A percentile compares a stretch with the other conserved stretches of the same genome.
These are phyloP conservation scores for Calyptommatus sinebrachiatus DNA, from an alignment of 2,113 vertebrate species.

Conservation along the genomic window DNA sequence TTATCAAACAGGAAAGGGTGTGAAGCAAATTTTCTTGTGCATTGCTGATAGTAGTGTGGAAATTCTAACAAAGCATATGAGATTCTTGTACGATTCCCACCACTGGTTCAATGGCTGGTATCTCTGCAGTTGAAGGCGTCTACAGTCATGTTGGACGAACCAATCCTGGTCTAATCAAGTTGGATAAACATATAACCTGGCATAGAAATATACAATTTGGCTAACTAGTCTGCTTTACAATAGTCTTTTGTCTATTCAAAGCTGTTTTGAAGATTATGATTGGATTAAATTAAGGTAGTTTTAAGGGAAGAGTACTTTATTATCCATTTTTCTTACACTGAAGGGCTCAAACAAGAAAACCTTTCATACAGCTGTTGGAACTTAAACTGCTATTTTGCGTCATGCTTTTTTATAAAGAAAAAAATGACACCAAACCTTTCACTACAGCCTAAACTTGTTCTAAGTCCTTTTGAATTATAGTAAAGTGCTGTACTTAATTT, in stretches of 20 bases:
- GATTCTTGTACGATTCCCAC: too few species aligned
- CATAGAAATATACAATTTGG: neutral
- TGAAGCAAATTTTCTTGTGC: too few species aligned
- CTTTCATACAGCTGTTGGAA: neutral
- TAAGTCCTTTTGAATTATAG: neutral
- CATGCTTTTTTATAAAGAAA: neutral
- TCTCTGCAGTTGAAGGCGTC: neutral
- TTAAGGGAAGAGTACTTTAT: neutral
- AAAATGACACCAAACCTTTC: too few species aligned
- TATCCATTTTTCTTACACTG: neutral
- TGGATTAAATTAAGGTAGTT: neutral
- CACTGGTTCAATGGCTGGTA: neutral
- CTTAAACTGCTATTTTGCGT: neutral
- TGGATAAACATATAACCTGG: neutral
- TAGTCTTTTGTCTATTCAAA: neutral
- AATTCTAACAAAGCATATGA: too few species aligned
- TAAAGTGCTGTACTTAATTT: constrained; percentile 22
- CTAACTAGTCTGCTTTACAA: neutral
- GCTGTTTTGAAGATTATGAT: neutral
- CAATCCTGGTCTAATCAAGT: neutral
- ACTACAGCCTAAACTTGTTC: constrained; percentile 32
- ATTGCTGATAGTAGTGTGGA: too few species aligned
- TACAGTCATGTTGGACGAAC: neutral
- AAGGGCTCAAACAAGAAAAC: neutral
- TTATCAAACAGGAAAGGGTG: too few species aligned